phyloP scores from a whole-genome alignment of 2,888 invertebrate species.

The Pyralis farinalis region DNA sequence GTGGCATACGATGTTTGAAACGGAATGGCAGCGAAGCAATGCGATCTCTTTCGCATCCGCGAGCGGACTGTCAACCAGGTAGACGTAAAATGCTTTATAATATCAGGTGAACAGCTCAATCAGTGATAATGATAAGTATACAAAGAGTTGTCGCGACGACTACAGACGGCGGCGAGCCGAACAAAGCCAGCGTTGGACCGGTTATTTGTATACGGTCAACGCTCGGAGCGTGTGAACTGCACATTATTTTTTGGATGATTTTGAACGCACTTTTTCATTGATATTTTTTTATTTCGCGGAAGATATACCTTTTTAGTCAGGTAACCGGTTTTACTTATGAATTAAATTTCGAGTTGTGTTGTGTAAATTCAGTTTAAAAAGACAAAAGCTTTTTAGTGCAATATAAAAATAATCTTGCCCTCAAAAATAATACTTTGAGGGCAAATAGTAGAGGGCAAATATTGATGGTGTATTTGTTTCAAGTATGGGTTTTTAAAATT shows the following conservation, averaged over 20 bases:
- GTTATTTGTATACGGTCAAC: slow-evolving; percentile 38
- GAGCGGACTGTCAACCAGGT: slow-evolving; percentile 46
- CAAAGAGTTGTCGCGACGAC: slow-evolving; percentile 29
- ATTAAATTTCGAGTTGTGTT: not conserved
- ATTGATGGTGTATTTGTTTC: no score
- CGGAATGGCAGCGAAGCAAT: slow-evolving; percentile 25
- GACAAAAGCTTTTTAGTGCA: no score
- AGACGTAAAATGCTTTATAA: slow-evolving; percentile 42
- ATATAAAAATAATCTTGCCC: no score
- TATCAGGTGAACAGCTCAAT: slow-evolving; percentile 65
- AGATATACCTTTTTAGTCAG: slow-evolving; percentile 1
- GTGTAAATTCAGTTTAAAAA: no score
- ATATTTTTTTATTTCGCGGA: slow-evolving; percentile 3
- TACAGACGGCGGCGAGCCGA: slow-evolving; percentile 15
- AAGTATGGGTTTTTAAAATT: no score
- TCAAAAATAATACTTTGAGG: no score
- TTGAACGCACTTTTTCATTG: slow-evolving; percentile 1
- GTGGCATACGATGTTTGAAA: slow-evolving; percentile 26
- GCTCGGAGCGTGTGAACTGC: slow-evolving; percentile 27
- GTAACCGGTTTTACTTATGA: not conserved
- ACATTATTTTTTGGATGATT: slow-evolving; percentile 6
- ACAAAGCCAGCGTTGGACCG: slow-evolving; percentile 33
- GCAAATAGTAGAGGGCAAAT: no score
- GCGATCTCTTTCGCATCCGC: slow-evolving; percentile 36
- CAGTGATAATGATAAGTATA: slow-evolving; percentile 57